phyloP scores from a whole-genome alignment of 2,797 vertebrate genomes.

The Pseudochirops corinnae region DNA sequence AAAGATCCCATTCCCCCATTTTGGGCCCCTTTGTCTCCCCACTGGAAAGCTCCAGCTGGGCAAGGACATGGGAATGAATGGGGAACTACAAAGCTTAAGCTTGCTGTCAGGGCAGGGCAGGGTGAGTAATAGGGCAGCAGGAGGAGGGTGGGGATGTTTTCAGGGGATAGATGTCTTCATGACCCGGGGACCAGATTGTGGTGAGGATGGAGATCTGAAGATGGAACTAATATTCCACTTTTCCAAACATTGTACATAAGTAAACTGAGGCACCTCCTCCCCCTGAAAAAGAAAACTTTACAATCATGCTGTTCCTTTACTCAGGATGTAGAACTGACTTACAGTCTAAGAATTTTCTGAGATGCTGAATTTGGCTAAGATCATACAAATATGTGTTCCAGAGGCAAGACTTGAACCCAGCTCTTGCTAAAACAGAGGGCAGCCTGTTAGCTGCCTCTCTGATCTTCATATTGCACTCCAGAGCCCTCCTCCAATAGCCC shows the following conservation, averaged over 20 bases:
- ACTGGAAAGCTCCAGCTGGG: background rate
- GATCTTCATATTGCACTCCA: too few species aligned
- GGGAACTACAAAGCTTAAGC: background rate
- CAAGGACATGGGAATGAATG: background rate
- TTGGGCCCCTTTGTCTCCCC: background rate
- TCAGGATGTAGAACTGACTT: background rate
- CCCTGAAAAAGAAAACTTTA: background rate
- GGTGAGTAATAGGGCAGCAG: background rate
- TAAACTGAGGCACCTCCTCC: background rate
- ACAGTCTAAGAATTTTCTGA: too few species aligned
- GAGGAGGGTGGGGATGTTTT: background rate
- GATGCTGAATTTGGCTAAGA: too few species aligned
- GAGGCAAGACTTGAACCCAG: too few species aligned
- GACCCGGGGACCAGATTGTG: background rate
- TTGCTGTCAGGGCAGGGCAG: background rate
- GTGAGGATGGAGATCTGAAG: background rate
- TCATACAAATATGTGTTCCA: too few species aligned
- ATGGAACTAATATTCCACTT: background rate
- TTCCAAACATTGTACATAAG: background rate
- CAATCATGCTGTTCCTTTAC: background rate
- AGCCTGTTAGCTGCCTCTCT: too few species aligned
- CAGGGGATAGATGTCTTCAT: background rate
- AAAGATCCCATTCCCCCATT: background rate
- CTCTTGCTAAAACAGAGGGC: too few species aligned
- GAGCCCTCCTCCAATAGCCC: too few species aligned